Evolutionary conservation across 2,888 invertebrate species (phyloP).

Genomic region (Timema cristinae): DNA sequence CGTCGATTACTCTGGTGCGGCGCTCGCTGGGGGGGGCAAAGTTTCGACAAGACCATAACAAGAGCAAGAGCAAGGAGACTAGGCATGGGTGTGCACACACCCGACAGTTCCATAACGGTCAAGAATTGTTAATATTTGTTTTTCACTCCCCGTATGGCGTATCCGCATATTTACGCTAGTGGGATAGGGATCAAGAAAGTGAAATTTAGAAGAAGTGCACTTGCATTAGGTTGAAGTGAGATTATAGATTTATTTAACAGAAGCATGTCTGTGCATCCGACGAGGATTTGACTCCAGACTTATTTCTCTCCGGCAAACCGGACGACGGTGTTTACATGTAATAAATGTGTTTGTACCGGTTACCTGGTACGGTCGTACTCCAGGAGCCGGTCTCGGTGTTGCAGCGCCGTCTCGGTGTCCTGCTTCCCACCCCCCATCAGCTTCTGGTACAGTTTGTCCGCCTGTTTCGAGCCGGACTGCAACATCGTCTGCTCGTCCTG

Average conservation of each 20-base stretch:
- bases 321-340: background rate
- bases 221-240: no score
- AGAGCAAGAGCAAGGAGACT: no score
- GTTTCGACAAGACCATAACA: no score
- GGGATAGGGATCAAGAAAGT: no score
- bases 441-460: conserved; percentile 60
- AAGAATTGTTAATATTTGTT: no score
- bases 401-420: conserved; percentile 67
- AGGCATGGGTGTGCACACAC: no score
- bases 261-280: background rate
- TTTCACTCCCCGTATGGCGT: no score
- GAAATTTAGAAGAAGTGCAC: no score
- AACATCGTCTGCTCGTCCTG: conserved; percentile 65
- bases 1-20: conserved; percentile 80
- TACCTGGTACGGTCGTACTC: conserved; percentile 81
- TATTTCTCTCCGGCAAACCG: no score
- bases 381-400: conserved; percentile 73
- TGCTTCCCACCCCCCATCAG: conserved; percentile 58
- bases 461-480: conserved; percentile 61
- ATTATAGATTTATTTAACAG: background rate
- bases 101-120: no score
- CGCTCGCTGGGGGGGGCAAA: conserved; percentile 53
- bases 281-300: no score
- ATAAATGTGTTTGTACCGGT: background rate
- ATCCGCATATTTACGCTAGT: no score